These are phyloP conservation scores for Clitarchus hookeri DNA, from an alignment of 2,888 invertebrate genomes.

Conservation along the genomic window DNA sequence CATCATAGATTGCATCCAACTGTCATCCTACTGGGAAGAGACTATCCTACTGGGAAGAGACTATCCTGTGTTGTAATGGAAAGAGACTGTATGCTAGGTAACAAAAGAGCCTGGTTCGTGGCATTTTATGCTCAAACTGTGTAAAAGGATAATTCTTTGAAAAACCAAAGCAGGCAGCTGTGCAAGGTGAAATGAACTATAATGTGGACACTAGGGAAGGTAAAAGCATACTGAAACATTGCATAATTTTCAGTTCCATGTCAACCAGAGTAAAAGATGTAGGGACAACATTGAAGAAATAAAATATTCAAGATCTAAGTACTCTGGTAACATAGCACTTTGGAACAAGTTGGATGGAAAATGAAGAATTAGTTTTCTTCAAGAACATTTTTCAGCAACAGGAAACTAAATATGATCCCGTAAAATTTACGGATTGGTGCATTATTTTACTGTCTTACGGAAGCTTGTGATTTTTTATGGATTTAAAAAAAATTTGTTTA, in stretches of 20 bases:
- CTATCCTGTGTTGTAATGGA: not conserved
- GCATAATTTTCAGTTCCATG: not conserved
- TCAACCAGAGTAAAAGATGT: conserved; percentile 5
- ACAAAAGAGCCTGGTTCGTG: conserved; percentile 12
- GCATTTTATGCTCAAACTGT: conserved; percentile 16
- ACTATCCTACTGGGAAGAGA: not conserved
- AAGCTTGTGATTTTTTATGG: too few relatives aligned
- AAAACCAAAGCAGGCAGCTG: not conserved
- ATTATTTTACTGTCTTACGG: too few relatives aligned
- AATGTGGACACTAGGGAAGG: conserved; percentile 15
- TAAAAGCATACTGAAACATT: too few relatives aligned
- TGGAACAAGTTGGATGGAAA: not conserved
- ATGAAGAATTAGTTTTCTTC: not conserved
- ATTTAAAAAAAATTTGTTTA: too few relatives aligned
- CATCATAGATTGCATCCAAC: not conserved
- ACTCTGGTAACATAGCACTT: not conserved
- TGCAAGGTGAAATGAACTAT: conserved; percentile 10
- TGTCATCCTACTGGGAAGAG: too few relatives aligned
- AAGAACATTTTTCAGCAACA: conserved; percentile 10
- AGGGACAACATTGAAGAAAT: not conserved
- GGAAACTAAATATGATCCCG: not conserved
- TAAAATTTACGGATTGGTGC: too few relatives aligned
- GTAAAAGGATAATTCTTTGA: conserved; percentile 16
- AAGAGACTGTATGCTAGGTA: not conserved
- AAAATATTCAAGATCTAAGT: not conserved